Percentiles rank a stretch among this genome's conserved stretches.
These are phyloP conservation scores for Rhabditoides inermis DNA, from an alignment of 2,888 invertebrate species.

Conservation along the genomic window DNA sequence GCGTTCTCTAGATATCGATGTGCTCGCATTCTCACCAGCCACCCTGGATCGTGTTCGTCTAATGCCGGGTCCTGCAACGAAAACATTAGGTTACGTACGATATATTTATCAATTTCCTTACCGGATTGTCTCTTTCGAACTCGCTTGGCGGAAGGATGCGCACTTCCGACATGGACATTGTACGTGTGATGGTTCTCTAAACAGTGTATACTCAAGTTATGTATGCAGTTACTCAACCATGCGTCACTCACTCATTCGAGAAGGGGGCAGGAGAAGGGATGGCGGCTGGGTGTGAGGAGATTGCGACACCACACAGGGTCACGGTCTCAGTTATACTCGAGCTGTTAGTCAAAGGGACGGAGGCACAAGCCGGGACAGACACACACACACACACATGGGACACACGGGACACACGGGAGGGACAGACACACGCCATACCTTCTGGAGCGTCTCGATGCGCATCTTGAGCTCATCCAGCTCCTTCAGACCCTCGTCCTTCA, in stretches of 20 bases:
- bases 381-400: slow-evolving; percentile 10
- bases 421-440: slow-evolving; percentile 35
- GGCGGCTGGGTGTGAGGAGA: slow-evolving; percentile 8
- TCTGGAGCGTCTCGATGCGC: slow-evolving; percentile 44
- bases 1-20: slow-evolving; percentile 29
- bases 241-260: not conserved
- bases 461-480: slow-evolving; percentile 46
- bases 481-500: slow-evolving; percentile 40
- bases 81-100: not conserved
- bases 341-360: slow-evolving; percentile 5
- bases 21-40: slow-evolving; percentile 33
- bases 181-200: slow-evolving; percentile 11
- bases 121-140: slow-evolving; percentile 8
- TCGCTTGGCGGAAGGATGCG: slow-evolving; percentile 11
- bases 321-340: not conserved
- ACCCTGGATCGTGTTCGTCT: slow-evolving; percentile 27
- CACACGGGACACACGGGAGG: slow-evolving; percentile 2
- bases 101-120: not conserved
- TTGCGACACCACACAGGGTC: not conserved
- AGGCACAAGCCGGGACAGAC: slow-evolving; percentile 13
- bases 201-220: not conserved
- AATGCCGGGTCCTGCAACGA: slow-evolving; percentile 15
- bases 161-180: slow-evolving; percentile 24
- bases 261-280: slow-evolving; percentile 4
- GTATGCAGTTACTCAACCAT: not conserved